Conservation (phyloP, 2,797 vertebrate genomes). For the Clarias pachynema region DNA sequence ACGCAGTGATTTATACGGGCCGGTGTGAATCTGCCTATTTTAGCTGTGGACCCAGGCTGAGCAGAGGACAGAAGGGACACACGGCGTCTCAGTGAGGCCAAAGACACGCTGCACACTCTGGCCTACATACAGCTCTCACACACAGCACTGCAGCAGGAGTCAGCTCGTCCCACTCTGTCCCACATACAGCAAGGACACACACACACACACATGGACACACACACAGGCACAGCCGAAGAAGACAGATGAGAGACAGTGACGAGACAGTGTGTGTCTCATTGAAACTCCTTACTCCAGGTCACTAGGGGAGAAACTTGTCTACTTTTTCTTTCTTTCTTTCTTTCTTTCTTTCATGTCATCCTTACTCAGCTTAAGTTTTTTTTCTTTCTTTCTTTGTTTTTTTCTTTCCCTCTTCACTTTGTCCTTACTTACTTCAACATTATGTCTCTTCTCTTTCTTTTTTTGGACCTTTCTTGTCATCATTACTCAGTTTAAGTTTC, state of each 20-base stretch:
- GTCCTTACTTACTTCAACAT: neutral
- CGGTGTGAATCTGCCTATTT: constrained; percentile 54
- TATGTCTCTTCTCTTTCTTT: no score
- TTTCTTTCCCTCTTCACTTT: no score
- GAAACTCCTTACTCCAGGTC: constrained; percentile 21
- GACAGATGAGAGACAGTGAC: constrained; percentile 25
- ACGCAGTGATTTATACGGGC: constrained; percentile 55
- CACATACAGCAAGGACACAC: constrained; percentile 31
- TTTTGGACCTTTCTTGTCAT: no score
- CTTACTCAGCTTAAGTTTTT: no score
- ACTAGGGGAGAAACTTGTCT: constrained; percentile 15
- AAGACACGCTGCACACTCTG: constrained; percentile 54
- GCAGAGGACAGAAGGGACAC: constrained; percentile 59
- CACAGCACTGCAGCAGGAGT: constrained; percentile 11
- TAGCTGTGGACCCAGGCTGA: constrained; percentile 53
- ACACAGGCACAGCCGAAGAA: neutral
- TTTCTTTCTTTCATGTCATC: no score
- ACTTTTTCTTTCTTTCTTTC: neutral
- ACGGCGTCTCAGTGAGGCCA: constrained; percentile 35
- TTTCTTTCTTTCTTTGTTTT: neutral
- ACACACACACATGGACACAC: neutral
- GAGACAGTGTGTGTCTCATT: constrained; percentile 17
- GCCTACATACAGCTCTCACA: constrained; percentile 52
- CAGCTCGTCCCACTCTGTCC: constrained; percentile 18
- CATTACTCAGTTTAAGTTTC: no score